A percentile compares a stretch with the other conserved stretches of the same genome.
Conservation (phyloP, 2,888 invertebrate genomes). For the Polyommatus icarus region DNA sequence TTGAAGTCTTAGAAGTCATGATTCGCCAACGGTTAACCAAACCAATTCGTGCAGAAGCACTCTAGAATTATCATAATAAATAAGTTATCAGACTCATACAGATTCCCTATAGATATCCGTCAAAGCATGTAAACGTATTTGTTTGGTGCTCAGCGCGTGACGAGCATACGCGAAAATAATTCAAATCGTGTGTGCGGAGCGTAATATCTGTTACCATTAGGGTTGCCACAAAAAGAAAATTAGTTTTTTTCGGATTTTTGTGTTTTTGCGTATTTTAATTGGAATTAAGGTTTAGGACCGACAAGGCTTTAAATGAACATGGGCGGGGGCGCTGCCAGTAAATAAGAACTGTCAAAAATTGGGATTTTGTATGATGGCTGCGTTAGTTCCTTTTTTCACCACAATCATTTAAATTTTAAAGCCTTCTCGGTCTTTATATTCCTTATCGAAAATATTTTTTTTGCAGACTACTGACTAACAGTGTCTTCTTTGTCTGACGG, state of each 20-base stretch:
- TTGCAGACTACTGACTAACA: too few relatives aligned
- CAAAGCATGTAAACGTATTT: conserved; percentile 21
- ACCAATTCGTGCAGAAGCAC: neutral
- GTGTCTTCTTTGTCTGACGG: too few relatives aligned
- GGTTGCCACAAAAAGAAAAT: neutral
- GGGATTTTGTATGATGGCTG: too few relatives aligned
- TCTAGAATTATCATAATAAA: neutral
- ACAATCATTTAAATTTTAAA: too few relatives aligned
- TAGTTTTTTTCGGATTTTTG: neutral
- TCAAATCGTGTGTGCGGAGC: conserved; percentile 22
- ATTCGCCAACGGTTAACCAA: neutral
- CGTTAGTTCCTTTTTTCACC: too few relatives aligned
- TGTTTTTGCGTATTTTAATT: neutral
- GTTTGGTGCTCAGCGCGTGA: conserved; percentile 24
- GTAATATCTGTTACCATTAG: conserved; percentile 17
- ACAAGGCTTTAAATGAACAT: too few relatives aligned
- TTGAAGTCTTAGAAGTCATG: too few relatives aligned
- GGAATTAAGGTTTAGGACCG: too few relatives aligned
- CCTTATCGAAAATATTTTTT: too few relatives aligned
- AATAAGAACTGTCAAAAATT: too few relatives aligned
- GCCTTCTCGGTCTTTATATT: too few relatives aligned
- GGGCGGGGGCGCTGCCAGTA: too few relatives aligned
- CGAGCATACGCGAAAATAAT: conserved; percentile 17
- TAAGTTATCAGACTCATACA: neutral
- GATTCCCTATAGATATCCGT: conserved; percentile 2